Base-by-base conservation (phyloP, 2,888 invertebrate genomes). In the Orthosia cruda region DNA sequence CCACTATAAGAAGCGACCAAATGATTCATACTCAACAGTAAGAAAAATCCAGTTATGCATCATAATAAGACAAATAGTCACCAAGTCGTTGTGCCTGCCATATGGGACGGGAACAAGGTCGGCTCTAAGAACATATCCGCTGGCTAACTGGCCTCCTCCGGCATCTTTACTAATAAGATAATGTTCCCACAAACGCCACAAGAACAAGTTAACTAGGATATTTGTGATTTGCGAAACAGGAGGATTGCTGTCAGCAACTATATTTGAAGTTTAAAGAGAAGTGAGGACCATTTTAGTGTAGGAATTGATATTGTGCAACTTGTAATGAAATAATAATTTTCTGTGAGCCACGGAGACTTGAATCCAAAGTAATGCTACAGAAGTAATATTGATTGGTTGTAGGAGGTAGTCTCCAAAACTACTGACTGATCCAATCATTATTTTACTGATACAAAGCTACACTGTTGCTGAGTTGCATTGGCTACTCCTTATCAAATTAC, bases 101-200 rank as follows among this genome's bases (percentile, higher is more conserved):
- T 63, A 84, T 57, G 76, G 80, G 78, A 76, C 84, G 67, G 81
- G 84, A 83, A 83, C 86, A 84, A 87, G 86, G 85, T 85, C 86
- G 70, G 66, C 80, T 81, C 67, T 75, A 71, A 77, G 80, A 81
- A 80, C 80, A 77, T 84, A 83, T 87, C 88, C 88, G 89, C 59
- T 71, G 69, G 81, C 74, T 90, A 90, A 90, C 88, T 80, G 66
- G 63, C 88, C 71, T 87, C 88, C 86, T 87, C 79, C 77, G 80
- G 68, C 80, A 65, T 84, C 86, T 86, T 86, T 66, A 49, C 20
- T 87, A 88, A 88, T 87, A 84, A 86, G 81, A 84, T 88, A 86
- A 86, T 87, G 65, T 66, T 50, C 49, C 64, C 54, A 47, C 77
- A 66, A 71, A 54, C 73, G 72, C 74, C 40, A 9, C 40, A 40